These are phyloP conservation scores for Syritta pipiens DNA, from an alignment of 2,888 invertebrate species.

Conservation along the genomic window DNA sequence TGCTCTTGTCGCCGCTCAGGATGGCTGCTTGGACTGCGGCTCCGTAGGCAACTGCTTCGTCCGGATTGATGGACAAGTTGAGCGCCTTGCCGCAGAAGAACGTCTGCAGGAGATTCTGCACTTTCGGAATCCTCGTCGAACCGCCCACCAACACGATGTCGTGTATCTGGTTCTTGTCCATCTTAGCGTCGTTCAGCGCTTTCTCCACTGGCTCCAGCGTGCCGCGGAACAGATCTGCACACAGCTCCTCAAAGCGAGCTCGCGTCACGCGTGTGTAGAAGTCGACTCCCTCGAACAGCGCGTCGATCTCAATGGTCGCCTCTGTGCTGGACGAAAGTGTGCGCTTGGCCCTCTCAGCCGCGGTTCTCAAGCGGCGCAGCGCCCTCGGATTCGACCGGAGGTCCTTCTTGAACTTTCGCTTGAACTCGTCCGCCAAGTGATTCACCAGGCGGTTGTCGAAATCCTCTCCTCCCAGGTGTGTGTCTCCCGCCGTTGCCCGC, in stretches of 20 bases:
- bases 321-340: constrained; percentile 89
- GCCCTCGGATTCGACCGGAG: constrained; percentile 84
- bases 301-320: constrained; percentile 87
- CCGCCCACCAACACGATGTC: constrained; percentile 91
- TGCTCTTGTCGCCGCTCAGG: too few relatives aligned
- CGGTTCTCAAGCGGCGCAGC: constrained; percentile 85
- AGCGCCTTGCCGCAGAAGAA: constrained; percentile 87
- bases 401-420: constrained; percentile 88
- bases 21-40: constrained; percentile 88
- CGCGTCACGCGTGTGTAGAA: constrained; percentile 86
- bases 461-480: too few relatives aligned
- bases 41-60: constrained; percentile 91
- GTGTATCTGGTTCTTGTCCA: constrained; percentile 87
- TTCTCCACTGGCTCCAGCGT: constrained; percentile 89
- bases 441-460: constrained; percentile 96
- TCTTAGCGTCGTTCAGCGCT: constrained; percentile 87
- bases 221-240: constrained; percentile 85
- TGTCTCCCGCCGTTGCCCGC: too few relatives aligned
- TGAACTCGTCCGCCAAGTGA: constrained; percentile 95
- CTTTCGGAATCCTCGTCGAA: constrained; percentile 89
- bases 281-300: constrained; percentile 86
- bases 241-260: constrained; percentile 88
- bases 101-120: constrained; percentile 86
- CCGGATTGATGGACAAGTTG: constrained; percentile 88
- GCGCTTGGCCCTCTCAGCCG: constrained; percentile 88